Evolutionary conservation across 2,888 invertebrate species (phyloP).

Genomic region (Automeris io): DNA sequence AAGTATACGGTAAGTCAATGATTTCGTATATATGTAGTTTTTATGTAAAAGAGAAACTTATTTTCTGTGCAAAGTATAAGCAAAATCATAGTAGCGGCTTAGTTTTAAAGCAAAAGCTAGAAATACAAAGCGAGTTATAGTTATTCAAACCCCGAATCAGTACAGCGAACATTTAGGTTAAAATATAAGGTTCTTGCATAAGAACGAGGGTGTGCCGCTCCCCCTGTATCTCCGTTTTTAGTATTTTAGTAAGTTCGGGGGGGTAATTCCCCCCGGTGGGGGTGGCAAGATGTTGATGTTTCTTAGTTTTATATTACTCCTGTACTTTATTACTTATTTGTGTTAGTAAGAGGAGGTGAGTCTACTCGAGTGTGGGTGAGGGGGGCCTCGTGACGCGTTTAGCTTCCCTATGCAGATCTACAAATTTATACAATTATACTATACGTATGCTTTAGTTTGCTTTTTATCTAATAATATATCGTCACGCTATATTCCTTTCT

Average conservation of each 20-base stretch:
- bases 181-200: constrained; percentile 77
- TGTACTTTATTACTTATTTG: constrained; percentile 75
- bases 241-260: constrained; percentile 77
- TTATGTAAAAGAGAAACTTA: too few relatives aligned
- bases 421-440: constrained; percentile 7
- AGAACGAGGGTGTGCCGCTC: constrained; percentile 63
- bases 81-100: too few relatives aligned
- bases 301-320: constrained; percentile 77
- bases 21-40: too few relatives aligned
- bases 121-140: constrained; percentile 11
- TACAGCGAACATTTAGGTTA: constrained; percentile 66
- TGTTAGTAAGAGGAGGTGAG: constrained; percentile 52
- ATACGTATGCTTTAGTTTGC: too few relatives aligned
- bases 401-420: constrained; percentile 60
- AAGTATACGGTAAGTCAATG: too few relatives aligned
- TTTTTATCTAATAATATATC: too few relatives aligned
- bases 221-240: constrained; percentile 76
- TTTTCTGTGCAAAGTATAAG: too few relatives aligned
- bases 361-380: constrained; percentile 42
- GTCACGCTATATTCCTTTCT: too few relatives aligned
- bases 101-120: too few relatives aligned
- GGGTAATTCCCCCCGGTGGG: constrained; percentile 59
- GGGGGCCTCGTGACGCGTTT: constrained; percentile 36
- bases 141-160: constrained; percentile 28
- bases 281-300: constrained; percentile 74